A percentile compares a stretch with the other conserved stretches of the same genome.
These are phyloP conservation scores for Dendrolimus punctatus DNA, from an alignment of 1,140 invertebrate genomes.

Conservation along the genomic window DNA sequence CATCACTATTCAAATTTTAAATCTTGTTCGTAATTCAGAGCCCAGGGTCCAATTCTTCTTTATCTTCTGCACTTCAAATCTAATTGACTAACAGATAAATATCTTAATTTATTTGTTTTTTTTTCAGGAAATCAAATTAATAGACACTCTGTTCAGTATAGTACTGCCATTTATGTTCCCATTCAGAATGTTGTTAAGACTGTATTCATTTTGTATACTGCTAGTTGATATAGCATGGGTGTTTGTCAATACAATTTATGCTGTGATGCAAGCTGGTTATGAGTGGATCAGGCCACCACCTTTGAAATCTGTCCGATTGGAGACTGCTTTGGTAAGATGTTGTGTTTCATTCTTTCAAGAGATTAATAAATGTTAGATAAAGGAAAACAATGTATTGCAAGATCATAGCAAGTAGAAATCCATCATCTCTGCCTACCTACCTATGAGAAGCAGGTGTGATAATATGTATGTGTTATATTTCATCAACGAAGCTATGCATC, in stretches of 20 bases:
- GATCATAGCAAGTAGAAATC: too few relatives aligned
- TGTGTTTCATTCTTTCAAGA: not conserved
- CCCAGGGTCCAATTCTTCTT: too few relatives aligned
- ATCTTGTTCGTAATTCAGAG: too few relatives aligned
- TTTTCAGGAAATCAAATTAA: constrained; percentile 33
- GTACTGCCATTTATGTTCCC: constrained; percentile 51
- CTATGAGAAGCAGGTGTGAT: too few relatives aligned
- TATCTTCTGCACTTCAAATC: not conserved
- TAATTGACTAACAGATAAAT: constrained; percentile 3
- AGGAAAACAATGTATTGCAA: too few relatives aligned
- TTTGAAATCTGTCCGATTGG: constrained; percentile 72
- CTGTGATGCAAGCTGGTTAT: constrained; percentile 70
- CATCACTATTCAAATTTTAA: too few relatives aligned
- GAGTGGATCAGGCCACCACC: constrained; percentile 72
- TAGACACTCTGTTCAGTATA: constrained; percentile 26
- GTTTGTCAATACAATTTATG: constrained; percentile 66
- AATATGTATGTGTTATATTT: too few relatives aligned
- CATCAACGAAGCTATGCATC: too few relatives aligned
- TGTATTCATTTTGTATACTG: constrained; percentile 73
- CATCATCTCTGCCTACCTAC: too few relatives aligned
- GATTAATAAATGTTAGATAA: not conserved
- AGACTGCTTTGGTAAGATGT: constrained; percentile 75
- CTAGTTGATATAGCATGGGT: constrained; percentile 72
- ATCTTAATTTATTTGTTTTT: constrained; percentile 6
- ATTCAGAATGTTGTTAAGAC: constrained; percentile 70